phyloP scores from a whole-genome alignment of 1,140 invertebrate genomes.

The Drosophila pruinosa region DNA sequence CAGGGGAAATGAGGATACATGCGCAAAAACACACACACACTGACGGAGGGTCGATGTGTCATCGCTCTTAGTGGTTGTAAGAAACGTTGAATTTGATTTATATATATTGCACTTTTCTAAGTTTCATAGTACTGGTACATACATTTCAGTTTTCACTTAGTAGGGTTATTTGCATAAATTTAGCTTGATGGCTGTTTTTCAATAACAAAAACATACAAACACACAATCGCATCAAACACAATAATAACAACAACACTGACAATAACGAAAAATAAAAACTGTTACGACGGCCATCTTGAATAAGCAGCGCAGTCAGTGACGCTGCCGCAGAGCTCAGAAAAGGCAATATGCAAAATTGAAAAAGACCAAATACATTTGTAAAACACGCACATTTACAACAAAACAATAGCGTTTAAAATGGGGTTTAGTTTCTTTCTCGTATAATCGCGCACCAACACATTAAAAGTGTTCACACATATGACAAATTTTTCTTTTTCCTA shows the following conservation, averaged over 20 bases:
- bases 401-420: constrained; percentile 27
- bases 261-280: constrained; percentile 68
- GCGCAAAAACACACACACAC: constrained; percentile 63
- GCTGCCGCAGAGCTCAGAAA: constrained; percentile 29
- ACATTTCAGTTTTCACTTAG: constrained; percentile 37
- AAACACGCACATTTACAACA: constrained; percentile 29
- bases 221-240: constrained; percentile 34
- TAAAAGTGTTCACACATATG: constrained; percentile 45
- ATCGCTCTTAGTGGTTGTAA: constrained; percentile 67
- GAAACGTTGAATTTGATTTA: constrained; percentile 53
- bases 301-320: constrained; percentile 53
- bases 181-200: constrained; percentile 57
- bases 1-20: constrained; percentile 41
- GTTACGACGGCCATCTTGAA: constrained; percentile 80
- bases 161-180: constrained; percentile 68
- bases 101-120: constrained; percentile 30
- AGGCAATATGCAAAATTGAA: constrained; percentile 64
- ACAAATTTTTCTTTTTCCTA: constrained; percentile 55
- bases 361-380: constrained; percentile 41
- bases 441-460: constrained; percentile 62
- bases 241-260: constrained; percentile 59
- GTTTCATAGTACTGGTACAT: constrained; percentile 9
- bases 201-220: constrained; percentile 63
- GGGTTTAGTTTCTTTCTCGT: constrained; percentile 40
- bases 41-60: constrained; percentile 62